Conservation (phyloP, 2,797 vertebrate species). For the Alectoris magna region DNA sequence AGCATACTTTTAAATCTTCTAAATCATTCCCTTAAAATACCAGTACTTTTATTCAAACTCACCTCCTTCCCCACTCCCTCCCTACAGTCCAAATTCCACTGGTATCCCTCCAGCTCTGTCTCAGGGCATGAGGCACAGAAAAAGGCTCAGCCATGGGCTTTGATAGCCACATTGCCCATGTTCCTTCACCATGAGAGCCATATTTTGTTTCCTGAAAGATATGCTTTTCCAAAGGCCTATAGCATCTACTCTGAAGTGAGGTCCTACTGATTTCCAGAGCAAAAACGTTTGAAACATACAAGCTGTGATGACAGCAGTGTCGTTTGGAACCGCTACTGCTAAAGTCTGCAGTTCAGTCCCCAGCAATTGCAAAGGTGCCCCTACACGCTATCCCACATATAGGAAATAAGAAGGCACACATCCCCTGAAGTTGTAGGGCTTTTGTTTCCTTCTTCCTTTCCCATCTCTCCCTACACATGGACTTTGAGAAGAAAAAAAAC, state of each 20-base stretch:
- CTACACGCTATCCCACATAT: background rate
- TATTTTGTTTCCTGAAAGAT: background rate
- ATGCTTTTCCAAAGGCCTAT: background rate
- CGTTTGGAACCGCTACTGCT: background rate
- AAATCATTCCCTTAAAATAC: background rate
- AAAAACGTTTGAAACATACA: background rate
- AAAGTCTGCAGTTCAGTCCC: background rate
- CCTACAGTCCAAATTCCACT: background rate
- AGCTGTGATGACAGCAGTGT: background rate
- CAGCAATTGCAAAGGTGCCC: background rate
- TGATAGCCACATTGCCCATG: rapidly evolving
- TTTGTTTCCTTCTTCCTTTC: background rate
- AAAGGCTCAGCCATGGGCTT: rapidly evolving
- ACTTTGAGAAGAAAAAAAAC: background rate
- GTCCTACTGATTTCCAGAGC: background rate
- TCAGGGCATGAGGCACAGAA: rapidly evolving
- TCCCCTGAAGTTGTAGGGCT: background rate
- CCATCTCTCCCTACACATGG: background rate
- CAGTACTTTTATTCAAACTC: background rate
- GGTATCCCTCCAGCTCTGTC: background rate
- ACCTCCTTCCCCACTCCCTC: background rate
- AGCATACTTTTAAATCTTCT: background rate
- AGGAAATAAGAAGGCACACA: background rate
- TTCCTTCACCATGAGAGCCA: background rate
- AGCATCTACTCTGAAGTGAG: background rate